Evolutionary conservation across 1,140 invertebrate species (phyloP).

Genomic region (Sinonovacula constricta): DNA sequence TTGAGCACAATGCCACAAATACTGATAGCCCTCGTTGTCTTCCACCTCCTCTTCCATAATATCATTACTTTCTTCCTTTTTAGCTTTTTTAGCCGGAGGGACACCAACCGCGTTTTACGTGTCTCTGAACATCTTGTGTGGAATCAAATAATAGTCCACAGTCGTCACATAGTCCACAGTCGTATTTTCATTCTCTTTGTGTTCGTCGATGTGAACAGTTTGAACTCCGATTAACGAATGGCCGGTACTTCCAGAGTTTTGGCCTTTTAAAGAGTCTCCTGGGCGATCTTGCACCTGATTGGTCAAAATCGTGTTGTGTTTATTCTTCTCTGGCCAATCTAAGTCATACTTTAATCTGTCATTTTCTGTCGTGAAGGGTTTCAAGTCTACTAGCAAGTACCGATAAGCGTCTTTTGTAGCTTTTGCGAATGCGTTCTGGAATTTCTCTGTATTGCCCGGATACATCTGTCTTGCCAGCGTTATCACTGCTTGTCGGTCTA

Average conservation of each 20-base stretch:
- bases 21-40: too few relatives aligned
- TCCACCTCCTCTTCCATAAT: constrained; percentile 3
- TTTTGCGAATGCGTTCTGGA: too few relatives aligned
- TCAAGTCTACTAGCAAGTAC: too few relatives aligned
- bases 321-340: not conserved
- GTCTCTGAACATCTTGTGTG: not conserved
- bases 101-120: not conserved
- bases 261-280: constrained; percentile 7
- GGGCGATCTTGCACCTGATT: not conserved
- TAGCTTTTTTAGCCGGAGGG: not conserved
- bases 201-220: too few relatives aligned
- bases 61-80: not conserved
- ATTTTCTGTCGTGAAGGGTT: constrained; percentile 26
- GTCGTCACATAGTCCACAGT: too few relatives aligned
- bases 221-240: constrained; percentile 16
- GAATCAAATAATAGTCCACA: too few relatives aligned
- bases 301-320: not conserved
- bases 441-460: not conserved
- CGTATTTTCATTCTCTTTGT: too few relatives aligned
- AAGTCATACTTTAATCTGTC: constrained; percentile 12
- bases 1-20: constrained; percentile 4
- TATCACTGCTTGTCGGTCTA: too few relatives aligned
- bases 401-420: constrained; percentile 5
- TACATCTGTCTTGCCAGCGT: constrained; percentile 2
- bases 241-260: not conserved